A percentile compares a stretch with the other conserved stretches of the same genome.
These are phyloP conservation scores for Atractosteus spatula DNA, from an alignment of 2,113 vertebrate genomes.

Conservation along the genomic window DNA sequence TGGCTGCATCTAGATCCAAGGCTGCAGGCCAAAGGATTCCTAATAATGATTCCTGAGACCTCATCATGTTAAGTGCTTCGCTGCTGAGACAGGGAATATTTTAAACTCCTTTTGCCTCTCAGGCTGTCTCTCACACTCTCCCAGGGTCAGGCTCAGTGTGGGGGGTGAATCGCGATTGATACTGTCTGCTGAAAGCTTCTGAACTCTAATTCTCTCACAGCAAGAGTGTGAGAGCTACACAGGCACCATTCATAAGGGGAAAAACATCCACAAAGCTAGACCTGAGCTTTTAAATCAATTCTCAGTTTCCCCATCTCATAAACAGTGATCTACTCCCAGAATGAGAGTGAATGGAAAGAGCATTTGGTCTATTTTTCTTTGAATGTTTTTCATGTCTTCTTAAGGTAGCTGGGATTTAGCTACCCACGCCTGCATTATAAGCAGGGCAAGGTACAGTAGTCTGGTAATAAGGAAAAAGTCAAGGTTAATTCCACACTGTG, in stretches of 20 bases:
- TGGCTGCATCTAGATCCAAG: slow-evolving; percentile 34
- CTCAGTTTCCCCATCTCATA: no score
- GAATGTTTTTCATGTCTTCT: no score
- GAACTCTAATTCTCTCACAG: neutral
- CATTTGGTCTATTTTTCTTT: no score
- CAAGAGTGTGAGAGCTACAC: neutral
- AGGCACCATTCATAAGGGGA: neutral
- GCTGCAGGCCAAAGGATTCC: slow-evolving; percentile 15
- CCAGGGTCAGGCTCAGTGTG: neutral
- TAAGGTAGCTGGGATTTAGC: no score
- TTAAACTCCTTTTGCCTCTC: neutral
- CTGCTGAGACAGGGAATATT: slow-evolving; percentile 7
- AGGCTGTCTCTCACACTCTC: neutral
- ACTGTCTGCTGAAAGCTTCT: neutral
- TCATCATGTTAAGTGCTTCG: slow-evolving; percentile 6
- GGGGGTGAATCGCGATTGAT: slow-evolving; percentile 1
- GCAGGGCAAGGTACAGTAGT: no score
- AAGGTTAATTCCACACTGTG: no score
- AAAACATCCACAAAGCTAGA: no score
- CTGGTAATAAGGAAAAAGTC: no score
- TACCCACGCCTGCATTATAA: no score
- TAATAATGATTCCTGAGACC: slow-evolving; percentile 10
- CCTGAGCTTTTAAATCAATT: no score
- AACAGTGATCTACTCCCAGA: no score
- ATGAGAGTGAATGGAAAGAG: no score